Conservation (phyloP, 2,797 vertebrate genomes). For the Lithobates sylvaticus region DNA sequence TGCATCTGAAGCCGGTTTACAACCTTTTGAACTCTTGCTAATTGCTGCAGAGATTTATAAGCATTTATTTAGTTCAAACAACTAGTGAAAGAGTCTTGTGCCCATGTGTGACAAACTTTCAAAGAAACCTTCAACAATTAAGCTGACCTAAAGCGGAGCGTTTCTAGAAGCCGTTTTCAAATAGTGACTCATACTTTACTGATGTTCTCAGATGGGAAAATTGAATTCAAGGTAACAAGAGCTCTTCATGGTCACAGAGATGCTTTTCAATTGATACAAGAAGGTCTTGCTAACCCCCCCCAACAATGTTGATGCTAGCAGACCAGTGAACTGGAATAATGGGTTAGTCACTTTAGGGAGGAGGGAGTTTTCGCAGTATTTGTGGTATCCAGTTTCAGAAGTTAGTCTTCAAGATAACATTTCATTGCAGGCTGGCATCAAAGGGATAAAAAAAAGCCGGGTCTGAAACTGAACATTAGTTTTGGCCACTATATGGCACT, state of each 20-base stretch:
- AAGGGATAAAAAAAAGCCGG: not conserved
- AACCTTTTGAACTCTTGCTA: no score
- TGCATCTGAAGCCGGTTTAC: no score
- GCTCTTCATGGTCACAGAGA: not conserved
- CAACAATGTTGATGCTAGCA: not conserved
- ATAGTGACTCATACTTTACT: not conserved
- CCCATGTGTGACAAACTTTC: no score
- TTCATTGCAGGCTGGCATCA: not conserved
- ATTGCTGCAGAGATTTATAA: no score
- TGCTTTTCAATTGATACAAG: not conserved
- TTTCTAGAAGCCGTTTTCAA: not conserved
- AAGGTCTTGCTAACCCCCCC: not conserved
- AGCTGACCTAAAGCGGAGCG: no score
- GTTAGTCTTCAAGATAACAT: not conserved
- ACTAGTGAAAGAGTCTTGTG: no score
- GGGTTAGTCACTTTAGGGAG: slow-evolving; percentile 15
- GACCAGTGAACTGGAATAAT: slow-evolving; percentile 1
- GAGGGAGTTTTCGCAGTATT: not conserved
- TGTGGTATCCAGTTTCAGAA: not conserved
- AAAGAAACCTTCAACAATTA: no score
- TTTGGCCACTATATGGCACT: not conserved
- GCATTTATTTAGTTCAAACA: no score
- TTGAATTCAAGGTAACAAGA: no score
- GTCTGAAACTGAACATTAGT: not conserved
- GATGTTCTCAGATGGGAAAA: no score